Evolutionary conservation across 2,888 invertebrate genomes (phyloP), one percentile per base, ranked within the genome.

Genomic region (Archips xylosteana): DNA sequence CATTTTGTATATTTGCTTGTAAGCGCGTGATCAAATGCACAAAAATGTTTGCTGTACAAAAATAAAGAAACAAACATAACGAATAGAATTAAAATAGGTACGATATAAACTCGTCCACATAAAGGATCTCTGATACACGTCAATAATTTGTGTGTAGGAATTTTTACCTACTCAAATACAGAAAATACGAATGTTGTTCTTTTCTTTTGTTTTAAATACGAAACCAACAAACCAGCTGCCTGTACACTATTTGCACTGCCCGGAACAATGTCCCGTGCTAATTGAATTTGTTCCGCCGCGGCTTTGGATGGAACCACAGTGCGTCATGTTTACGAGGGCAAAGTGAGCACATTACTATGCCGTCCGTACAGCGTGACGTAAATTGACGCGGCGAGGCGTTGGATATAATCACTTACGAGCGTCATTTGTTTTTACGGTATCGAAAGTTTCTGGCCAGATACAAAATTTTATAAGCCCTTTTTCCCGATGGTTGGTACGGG

Each of bases 241-340:
- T 2, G 54, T 9, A 54, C 23, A 23, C 63, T 63, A 47, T 63
- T 45, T 63, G 34, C 63, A 32, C 13, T 63, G 63, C 12, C 42
- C 63, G 5, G 34, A 63, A 32, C 63, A 63, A 45, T 12, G 63
- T 47, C 23, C 13, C 63, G 45, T 47, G 63, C 10, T 47, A 63
- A 63, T 63, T 63, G 45, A 63, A 63, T 63, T 62, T 63, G 47
- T 47, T 63, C 47, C 47, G 47, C 63, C 32, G 32, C 32, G 32
- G 47, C 42, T 62, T 45, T n/a, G 62, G 61, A 15, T 15, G 61
- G 45, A 6, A 62, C 62, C 62, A 23, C 62, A 32, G 42, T 62
- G 34, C 54, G 54, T 23, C 23, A 13, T 54, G 54, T 54, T 54
- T 54, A 54, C 54, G 23, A 15, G 23, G 23, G 3, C 23, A 54